These are phyloP conservation scores for Cochlearius cochlearius DNA, from an alignment of 2,113 vertebrate genomes.

Conservation along the genomic window DNA sequence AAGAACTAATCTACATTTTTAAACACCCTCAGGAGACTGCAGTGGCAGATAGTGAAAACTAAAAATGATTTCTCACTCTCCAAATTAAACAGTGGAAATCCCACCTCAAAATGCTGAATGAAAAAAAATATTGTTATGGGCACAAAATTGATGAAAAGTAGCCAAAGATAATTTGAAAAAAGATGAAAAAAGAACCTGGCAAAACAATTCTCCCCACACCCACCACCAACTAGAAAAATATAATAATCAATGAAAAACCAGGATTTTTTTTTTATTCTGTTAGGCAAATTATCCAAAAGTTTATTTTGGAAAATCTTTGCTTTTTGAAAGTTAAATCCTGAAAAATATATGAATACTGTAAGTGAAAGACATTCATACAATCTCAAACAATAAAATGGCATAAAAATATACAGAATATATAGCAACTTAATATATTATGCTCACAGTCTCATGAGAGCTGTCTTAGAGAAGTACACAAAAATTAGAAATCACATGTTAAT, in stretches of 20 bases:
- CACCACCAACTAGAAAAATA: background rate
- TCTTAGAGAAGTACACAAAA: background rate
- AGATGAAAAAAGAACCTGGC: background rate
- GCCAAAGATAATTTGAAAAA: background rate
- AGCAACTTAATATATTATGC: background rate
- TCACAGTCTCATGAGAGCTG: constrained; percentile 37
- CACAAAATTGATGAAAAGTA: background rate
- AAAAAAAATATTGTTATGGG: background rate
- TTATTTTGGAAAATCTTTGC: background rate
- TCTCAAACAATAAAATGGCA: background rate
- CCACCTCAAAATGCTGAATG: background rate
- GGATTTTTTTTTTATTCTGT: background rate
- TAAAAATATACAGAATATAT: background rate
- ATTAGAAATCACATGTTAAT: background rate
- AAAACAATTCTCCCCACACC: background rate
- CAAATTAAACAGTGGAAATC: constrained; percentile 4
- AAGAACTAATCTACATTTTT: constrained; percentile 42
- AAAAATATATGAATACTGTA: background rate
- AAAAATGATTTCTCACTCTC: background rate
- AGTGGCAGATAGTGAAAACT: background rate
- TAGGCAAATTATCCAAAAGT: background rate
- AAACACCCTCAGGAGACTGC: constrained; percentile 74
- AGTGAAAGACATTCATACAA: background rate
- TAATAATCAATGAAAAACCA: background rate
- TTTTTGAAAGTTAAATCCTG: background rate